Conservation (phyloP, 2,113 vertebrate genomes). For the Corythaixoides concolor region DNA sequence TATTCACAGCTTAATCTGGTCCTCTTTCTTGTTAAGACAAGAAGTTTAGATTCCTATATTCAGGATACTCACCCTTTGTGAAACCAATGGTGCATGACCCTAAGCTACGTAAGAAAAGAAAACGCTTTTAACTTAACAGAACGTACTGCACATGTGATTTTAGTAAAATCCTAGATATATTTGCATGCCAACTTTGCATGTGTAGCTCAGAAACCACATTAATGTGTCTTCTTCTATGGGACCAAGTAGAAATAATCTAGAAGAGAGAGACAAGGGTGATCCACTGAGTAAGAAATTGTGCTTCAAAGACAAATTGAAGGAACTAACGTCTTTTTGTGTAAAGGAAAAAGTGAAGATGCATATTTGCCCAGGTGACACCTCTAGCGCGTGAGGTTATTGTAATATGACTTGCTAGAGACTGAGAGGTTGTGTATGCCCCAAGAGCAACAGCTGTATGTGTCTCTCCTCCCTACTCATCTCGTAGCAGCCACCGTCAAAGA, state of each 20-base stretch:
- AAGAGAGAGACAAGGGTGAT: neutral
- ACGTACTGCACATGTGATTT: rapidly evolving
- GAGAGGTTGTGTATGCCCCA: neutral
- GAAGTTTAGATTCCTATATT: neutral
- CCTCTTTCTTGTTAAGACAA: neutral
- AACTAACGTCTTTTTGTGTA: rapidly evolving
- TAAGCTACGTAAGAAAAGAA: neutral
- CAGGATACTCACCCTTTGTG: neutral
- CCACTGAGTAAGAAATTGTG: neutral
- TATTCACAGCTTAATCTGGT: neutral
- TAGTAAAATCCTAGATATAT: neutral
- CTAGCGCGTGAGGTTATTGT: neutral
- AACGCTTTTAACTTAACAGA: neutral
- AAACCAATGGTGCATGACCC: neutral
- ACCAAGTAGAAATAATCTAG: neutral
- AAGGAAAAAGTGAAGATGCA: neutral
- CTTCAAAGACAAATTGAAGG: neutral
- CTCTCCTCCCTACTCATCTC: neutral
- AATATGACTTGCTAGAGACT: neutral
- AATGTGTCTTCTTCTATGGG: neutral
- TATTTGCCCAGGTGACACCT: neutral
- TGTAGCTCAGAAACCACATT: neutral
- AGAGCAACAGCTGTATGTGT: neutral
- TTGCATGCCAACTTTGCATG: neutral
- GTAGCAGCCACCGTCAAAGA: neutral